Conservation (phyloP, 2,797 vertebrate genomes). For the Megaceryle alcyon region DNA sequence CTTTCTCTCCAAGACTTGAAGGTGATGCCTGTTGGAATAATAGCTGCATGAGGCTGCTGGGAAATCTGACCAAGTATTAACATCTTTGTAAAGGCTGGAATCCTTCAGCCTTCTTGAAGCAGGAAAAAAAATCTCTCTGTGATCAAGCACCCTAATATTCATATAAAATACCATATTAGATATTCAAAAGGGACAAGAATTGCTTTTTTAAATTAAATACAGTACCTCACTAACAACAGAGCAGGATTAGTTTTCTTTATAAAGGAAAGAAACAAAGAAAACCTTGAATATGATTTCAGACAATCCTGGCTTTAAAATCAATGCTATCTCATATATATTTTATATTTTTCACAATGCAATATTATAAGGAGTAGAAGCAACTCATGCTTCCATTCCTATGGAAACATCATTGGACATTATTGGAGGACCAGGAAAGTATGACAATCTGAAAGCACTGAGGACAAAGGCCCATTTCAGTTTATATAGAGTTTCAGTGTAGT, state of each 20-base stretch:
- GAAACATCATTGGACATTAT: background rate
- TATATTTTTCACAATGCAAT: background rate
- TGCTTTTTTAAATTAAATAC: background rate
- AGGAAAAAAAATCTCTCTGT: background rate
- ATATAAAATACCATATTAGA: background rate
- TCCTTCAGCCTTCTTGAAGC: background rate
- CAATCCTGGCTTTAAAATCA: background rate
- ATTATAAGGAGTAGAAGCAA: background rate
- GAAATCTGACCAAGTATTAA: background rate
- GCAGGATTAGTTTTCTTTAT: background rate
- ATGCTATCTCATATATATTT: background rate
- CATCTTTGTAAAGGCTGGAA: background rate
- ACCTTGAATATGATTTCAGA: background rate
- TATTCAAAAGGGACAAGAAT: background rate
- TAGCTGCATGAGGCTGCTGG: background rate
- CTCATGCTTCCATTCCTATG: background rate
- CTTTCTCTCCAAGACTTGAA: background rate
- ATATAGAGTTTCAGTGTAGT: background rate
- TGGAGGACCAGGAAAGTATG: background rate
- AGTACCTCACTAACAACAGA: background rate
- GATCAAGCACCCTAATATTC: background rate
- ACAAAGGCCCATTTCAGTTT: background rate
- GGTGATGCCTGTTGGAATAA: conserved; percentile 20
- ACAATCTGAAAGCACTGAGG: background rate
- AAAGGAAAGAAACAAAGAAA: background rate